phyloP scores from a whole-genome alignment of 2,888 invertebrate genomes.

The Agrotis clavis region DNA sequence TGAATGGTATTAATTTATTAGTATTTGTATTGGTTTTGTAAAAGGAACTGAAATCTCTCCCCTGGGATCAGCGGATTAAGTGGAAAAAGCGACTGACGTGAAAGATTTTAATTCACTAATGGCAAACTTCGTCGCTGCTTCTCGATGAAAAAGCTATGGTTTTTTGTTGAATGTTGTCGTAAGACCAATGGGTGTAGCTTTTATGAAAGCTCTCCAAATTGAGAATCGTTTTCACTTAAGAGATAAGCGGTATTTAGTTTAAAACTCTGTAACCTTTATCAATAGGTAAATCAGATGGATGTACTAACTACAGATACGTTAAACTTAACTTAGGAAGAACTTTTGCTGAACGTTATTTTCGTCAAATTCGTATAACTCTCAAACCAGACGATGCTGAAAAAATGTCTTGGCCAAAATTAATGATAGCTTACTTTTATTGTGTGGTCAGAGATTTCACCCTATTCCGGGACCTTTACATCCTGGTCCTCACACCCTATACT shows the following conservation, averaged over 20 bases:
- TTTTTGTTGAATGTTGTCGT: not conserved
- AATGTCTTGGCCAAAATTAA: no score
- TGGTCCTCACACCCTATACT: no score
- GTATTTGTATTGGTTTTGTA: conserved; percentile 25
- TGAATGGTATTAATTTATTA: conserved; percentile 41
- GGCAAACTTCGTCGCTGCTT: conserved; percentile 7
- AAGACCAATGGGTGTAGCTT: not conserved
- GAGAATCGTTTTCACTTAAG: not conserved
- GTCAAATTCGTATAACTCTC: not conserved
- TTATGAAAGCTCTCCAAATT: not conserved
- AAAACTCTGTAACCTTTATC: not conserved
- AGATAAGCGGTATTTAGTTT: not conserved
- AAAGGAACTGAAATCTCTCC: conserved; percentile 18
- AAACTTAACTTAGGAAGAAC: not conserved
- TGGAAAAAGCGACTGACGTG: not conserved
- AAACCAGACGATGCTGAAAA: not conserved
- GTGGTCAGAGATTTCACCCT: no score
- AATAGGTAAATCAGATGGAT: not conserved
- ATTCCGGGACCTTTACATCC: no score
- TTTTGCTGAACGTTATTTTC: not conserved
- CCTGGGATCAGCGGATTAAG: not conserved
- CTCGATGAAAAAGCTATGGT: not conserved
- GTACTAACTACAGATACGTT: not conserved
- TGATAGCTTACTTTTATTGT: no score
- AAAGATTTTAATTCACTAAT: conserved; percentile 29